These are phyloP conservation scores for Solea senegalensis DNA, from an alignment of 2,113 vertebrate genomes.

Conservation along the genomic window DNA sequence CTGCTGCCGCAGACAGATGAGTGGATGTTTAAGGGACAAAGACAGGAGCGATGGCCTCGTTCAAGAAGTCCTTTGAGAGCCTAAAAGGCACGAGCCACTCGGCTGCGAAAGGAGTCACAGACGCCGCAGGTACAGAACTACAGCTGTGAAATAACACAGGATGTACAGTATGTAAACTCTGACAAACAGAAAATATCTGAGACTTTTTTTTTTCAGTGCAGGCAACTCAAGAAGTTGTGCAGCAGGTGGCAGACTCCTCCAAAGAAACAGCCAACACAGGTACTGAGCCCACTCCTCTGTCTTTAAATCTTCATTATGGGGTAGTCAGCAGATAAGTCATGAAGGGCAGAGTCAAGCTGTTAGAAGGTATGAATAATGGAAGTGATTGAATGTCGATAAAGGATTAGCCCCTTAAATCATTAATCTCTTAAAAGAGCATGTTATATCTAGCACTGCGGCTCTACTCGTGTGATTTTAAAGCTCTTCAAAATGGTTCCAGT, in stretches of 20 bases:
- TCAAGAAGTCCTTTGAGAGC: conserved; percentile 80
- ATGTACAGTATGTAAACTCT: neutral
- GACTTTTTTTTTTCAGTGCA: conserved; percentile 70
- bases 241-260: conserved; percentile 83
- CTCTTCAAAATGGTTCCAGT: too few species aligned
- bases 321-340: neutral
- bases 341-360: neutral
- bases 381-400: neutral
- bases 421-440: too few species aligned
- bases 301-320: neutral
- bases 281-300: conserved; percentile 34
- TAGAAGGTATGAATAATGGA: neutral
- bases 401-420: too few species aligned
- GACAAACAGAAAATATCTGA: too few species aligned
- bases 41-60: conserved; percentile 73
- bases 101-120: conserved; percentile 71
- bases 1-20: conserved; percentile 36
- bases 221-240: conserved; percentile 79
- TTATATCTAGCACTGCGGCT: too few species aligned
- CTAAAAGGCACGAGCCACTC: conserved; percentile 74
- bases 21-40: conserved; percentile 29
- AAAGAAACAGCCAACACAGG: conserved; percentile 79
- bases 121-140: conserved; percentile 72
- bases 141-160: neutral
- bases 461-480: too few species aligned